phyloP scores from a whole-genome alignment of 2,113 vertebrate species.

The Xiphorhynchus elegans region DNA sequence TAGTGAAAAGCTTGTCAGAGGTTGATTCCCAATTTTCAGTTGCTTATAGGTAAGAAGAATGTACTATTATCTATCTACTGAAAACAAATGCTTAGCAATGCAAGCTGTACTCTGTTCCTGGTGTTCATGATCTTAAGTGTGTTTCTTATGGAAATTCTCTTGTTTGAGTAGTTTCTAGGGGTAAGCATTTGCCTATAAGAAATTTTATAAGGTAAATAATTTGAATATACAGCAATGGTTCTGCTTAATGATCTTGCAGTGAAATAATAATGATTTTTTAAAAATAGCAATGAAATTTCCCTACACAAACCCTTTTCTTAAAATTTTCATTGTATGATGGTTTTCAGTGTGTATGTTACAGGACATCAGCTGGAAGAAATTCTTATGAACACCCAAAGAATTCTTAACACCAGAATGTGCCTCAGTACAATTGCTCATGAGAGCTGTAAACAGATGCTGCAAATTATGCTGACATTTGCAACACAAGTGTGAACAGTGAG shows the following conservation, averaged over 20 bases:
- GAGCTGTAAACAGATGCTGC: constrained; percentile 5
- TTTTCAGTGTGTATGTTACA: background rate
- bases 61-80: background rate
- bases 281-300: background rate
- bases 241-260: background rate
- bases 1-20: constrained; percentile 19
- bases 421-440: background rate
- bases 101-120: background rate
- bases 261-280: background rate
- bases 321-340: background rate
- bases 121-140: background rate
- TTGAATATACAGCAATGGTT: constrained; percentile 36
- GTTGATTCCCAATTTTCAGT: background rate
- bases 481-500: background rate
- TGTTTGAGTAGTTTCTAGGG: constrained; percentile 43
- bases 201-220: constrained; percentile 57
- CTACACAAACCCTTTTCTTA: background rate
- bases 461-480: constrained; percentile 21
- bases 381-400: background rate
- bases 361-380: background rate
- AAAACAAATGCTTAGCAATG: background rate
- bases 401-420: background rate
- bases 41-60: background rate
- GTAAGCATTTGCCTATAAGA: constrained; percentile 58
- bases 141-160: constrained; percentile 29